Conservation (phyloP, 1,140 invertebrate species). For the Micrasema minimum region DNA sequence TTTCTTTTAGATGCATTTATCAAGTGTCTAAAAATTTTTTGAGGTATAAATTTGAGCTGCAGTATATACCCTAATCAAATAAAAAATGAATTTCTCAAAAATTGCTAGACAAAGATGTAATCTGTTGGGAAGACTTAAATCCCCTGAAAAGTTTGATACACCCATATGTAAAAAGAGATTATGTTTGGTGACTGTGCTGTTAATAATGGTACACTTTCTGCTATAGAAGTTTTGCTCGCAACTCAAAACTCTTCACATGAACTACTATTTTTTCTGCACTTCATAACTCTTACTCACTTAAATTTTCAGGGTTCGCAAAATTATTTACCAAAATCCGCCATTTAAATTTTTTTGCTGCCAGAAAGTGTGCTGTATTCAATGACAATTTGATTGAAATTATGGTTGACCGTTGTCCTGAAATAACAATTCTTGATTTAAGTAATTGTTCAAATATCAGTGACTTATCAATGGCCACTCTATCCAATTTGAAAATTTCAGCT, state of each 20-base stretch:
- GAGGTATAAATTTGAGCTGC: slow-evolving; percentile 1
- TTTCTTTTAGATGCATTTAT: slow-evolving; percentile 32
- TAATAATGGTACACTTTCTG: slow-evolving; percentile 29
- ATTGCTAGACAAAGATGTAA: slow-evolving; percentile 10
- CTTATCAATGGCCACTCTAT: slow-evolving; percentile 6
- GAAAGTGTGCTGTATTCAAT: slow-evolving; percentile 21
- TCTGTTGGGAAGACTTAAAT: slow-evolving; percentile 34
- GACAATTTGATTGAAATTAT: slow-evolving; percentile 38
- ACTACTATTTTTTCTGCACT: neutral
- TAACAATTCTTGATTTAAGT: slow-evolving; percentile 36
- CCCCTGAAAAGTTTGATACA: slow-evolving; percentile 38
- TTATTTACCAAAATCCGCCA: slow-evolving; percentile 33
- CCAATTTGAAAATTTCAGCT: slow-evolving; percentile 24
- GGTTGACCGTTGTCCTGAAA: slow-evolving; percentile 22
- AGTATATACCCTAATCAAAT: slow-evolving; percentile 22
- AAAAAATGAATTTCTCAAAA: slow-evolving; percentile 34
- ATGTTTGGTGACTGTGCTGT: slow-evolving; percentile 34
- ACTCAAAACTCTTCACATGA: slow-evolving; percentile 32
- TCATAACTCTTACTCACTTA: neutral
- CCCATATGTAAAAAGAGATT: slow-evolving; percentile 27
- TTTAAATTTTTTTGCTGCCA: slow-evolving; percentile 18
- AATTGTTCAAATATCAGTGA: slow-evolving; percentile 30
- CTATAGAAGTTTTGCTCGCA: slow-evolving; percentile 14
- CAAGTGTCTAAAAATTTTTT: slow-evolving; percentile 12
- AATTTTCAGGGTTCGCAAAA: slow-evolving; percentile 29